Evolutionary conservation across 2,113 vertebrate species (phyloP).

Genomic region (Porphyrio hochstetteri): DNA sequence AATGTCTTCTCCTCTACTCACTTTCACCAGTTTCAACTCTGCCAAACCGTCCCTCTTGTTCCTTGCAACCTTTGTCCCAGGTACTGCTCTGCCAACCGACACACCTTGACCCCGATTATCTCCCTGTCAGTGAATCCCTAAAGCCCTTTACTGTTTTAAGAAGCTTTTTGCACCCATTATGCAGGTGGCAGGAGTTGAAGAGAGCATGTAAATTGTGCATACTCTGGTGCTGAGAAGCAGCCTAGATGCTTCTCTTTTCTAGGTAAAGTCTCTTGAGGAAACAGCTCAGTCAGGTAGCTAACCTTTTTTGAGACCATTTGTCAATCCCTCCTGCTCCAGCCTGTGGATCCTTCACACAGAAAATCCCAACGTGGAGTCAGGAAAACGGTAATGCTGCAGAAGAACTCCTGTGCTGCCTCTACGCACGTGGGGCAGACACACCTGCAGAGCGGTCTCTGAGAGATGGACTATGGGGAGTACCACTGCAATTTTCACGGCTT

Average conservation of each 20-base stretch:
- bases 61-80: background rate
- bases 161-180: background rate
- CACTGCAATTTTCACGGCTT: background rate
- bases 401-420: background rate
- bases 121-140: background rate
- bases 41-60: background rate
- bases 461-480: background rate
- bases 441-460: background rate
- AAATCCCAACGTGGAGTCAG: background rate
- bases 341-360: background rate
- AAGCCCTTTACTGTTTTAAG: background rate
- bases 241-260: background rate
- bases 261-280: background rate
- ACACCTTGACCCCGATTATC: background rate
- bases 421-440: background rate
- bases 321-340: background rate
- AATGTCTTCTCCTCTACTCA: background rate
- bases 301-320: background rate
- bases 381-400: background rate
- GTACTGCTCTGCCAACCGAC: background rate
- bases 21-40: background rate
- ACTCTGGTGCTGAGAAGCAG: background rate
- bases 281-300: background rate
- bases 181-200: background rate
- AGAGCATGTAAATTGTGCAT: background rate